phyloP scores from a whole-genome alignment of 1,140 invertebrate genomes.

The Bombus soroeensis region DNA sequence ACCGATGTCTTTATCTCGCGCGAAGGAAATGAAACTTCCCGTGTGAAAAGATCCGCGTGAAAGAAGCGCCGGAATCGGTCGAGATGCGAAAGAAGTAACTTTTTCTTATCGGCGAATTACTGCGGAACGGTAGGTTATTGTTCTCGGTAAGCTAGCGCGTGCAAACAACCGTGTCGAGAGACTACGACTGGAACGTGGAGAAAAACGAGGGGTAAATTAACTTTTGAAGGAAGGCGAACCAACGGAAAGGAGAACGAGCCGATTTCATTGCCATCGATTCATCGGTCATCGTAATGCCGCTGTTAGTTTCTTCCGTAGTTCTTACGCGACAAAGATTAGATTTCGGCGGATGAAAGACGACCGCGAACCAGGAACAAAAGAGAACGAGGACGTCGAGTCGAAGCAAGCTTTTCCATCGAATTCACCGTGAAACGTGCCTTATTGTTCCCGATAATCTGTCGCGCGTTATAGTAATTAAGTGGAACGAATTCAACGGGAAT shows the following conservation, averaged over 20 bases:
- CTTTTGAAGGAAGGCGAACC: neutral
- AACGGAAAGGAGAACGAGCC: neutral
- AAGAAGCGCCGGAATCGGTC: neutral
- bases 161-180: neutral
- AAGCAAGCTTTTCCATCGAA: constrained; percentile 1
- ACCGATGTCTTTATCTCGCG: constrained; percentile 25
- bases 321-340: constrained; percentile 17
- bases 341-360: neutral
- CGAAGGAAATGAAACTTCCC: constrained; percentile 43
- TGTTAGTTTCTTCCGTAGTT: neutral
- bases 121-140: constrained; percentile 32
- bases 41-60: constrained; percentile 17
- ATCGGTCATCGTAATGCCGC: neutral
- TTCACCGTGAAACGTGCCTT: constrained; percentile 7
- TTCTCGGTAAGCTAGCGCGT: neutral
- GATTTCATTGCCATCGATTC: constrained; percentile 22
- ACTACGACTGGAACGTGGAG: neutral
- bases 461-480: constrained; percentile 29
- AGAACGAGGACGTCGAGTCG: neutral
- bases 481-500: constrained; percentile 8
- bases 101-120: constrained; percentile 28
- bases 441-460: constrained; percentile 36
- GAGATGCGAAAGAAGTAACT: neutral
- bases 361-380: neutral
- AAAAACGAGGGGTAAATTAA: constrained; percentile 16